phyloP scores from a whole-genome alignment of 1,140 invertebrate species.

The Bombus haemorrhoidalis region DNA sequence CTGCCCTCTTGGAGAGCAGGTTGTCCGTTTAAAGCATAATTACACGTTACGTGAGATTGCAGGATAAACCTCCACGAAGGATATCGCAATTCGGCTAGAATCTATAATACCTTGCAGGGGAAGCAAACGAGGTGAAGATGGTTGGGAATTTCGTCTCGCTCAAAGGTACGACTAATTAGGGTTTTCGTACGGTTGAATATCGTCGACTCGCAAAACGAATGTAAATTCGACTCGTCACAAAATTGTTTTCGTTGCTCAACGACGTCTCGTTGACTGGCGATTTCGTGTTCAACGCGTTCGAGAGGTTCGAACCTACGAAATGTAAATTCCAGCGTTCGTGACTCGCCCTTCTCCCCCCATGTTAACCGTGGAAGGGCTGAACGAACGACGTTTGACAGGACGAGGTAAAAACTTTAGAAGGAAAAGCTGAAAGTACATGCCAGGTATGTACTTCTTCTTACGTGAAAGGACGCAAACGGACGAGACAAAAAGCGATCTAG shows the following conservation, averaged over 20 bases:
- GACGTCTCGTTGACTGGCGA: neutral
- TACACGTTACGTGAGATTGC: neutral
- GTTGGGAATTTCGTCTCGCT: neutral
- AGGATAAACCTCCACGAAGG: neutral
- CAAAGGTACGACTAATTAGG: slow-evolving; percentile 47
- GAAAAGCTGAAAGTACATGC: slow-evolving; percentile 31
- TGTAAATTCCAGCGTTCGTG: slow-evolving; percentile 68
- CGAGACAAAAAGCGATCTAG: slow-evolving; percentile 13
- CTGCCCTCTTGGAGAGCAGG: neutral
- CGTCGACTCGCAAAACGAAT: slow-evolving; percentile 27
- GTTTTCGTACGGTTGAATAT: slow-evolving; percentile 14
- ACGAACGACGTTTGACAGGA: slow-evolving; percentile 29
- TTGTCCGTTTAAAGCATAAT: neutral
- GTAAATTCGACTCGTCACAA: slow-evolving; percentile 38
- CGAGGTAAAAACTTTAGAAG: neutral
- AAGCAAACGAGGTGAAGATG: neutral
- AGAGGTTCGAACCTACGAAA: slow-evolving; percentile 58
- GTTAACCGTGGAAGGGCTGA: slow-evolving; percentile 24
- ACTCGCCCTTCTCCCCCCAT: slow-evolving; percentile 50
- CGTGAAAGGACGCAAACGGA: slow-evolving; percentile 5
- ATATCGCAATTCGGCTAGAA: neutral
- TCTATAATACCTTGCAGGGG: neutral
- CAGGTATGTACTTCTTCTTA: neutral
- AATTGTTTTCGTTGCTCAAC: neutral
- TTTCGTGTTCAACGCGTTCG: neutral